Percentiles rank a stretch among this genome's conserved stretches.
phyloP scores from a whole-genome alignment of 2,888 invertebrate species.

The Orthosia gothica region DNA sequence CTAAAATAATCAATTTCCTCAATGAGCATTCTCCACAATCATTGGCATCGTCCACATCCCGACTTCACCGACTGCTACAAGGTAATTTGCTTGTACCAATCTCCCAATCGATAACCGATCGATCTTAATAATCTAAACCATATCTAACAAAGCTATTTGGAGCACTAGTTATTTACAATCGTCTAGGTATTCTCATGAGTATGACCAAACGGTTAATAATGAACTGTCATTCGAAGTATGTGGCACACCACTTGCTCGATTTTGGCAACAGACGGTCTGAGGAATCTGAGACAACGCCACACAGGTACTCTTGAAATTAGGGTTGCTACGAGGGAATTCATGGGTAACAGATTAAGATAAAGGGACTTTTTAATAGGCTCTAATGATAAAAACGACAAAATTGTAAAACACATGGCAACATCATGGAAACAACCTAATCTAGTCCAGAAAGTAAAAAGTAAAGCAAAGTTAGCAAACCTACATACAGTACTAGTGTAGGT shows the following conservation, averaged over 20 bases:
- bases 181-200: constrained; percentile 33
- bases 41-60: no score
- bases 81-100: no score
- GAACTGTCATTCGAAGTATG: constrained; percentile 29
- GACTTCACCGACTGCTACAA: no score
- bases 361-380: background rate
- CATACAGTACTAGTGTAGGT: no score
- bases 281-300: constrained; percentile 41
- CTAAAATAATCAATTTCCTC: no score
- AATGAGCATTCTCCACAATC: no score
- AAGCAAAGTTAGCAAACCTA: no score
- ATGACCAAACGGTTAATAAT: constrained; percentile 41
- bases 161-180: constrained; percentile 22
- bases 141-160: background rate
- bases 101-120: no score
- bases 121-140: constrained; percentile 12
- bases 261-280: constrained; percentile 52
- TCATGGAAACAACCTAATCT: no score
- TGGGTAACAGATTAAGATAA: background rate
- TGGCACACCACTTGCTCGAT: constrained; percentile 45
- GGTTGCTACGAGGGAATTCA: constrained; percentile 1
- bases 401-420: background rate
- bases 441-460: no score
- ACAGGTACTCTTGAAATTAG: constrained; percentile 21
- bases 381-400: background rate